Base-by-base conservation (phyloP, 2,113 vertebrate species). In the Camelus bactrianus region DNA sequence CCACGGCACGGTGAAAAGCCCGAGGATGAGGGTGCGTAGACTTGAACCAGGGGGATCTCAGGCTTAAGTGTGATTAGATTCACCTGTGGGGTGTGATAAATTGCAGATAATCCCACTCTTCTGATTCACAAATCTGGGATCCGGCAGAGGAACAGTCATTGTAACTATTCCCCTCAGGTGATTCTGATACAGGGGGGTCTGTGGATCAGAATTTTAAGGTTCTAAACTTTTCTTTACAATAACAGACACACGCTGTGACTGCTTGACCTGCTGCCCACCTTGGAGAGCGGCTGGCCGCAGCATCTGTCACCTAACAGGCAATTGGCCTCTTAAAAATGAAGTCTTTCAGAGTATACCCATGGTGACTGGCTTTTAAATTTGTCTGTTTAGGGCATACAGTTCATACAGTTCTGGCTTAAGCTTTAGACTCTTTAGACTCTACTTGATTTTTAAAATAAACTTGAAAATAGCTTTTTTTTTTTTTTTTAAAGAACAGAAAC, bases 291-390 rank as follows among this genome's bases (percentile, higher is more conserved):
- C 58, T 19, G 42, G 90, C 46, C 11, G 4, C 9, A 65, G 58
- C 60, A 64, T 64, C 77, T 48, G 50, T 77, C 15, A 13, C 46
- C 46, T 69, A 81, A 77, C 46, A 76, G 85, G 50, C 79, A 70
- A 76, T 76, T 89, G 77, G 60, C 24, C 77, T 91, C 69, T 93
- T 70, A 64, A 46, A 82, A 93, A 85, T 42, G 86, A 96, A 83
- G 83, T 42, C 85, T 94, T 81, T 80, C 86, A 48, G 89, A 56
- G 58, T 77, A 86, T 54, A 91, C 46, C n/a, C 80, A 48, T 3
- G 77, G 52, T 35, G 76, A 65, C 13, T 93, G 85, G 35, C 64
- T 83, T 96, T 64, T 89, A 69, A 95, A 91, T 67, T 75, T 48
- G 14, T 64, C 70, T 82, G 35, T 50, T 95, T 50, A 72, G 50